Conservation (phyloP, 1,140 invertebrate genomes). For the Drosophila lowei region DNA sequence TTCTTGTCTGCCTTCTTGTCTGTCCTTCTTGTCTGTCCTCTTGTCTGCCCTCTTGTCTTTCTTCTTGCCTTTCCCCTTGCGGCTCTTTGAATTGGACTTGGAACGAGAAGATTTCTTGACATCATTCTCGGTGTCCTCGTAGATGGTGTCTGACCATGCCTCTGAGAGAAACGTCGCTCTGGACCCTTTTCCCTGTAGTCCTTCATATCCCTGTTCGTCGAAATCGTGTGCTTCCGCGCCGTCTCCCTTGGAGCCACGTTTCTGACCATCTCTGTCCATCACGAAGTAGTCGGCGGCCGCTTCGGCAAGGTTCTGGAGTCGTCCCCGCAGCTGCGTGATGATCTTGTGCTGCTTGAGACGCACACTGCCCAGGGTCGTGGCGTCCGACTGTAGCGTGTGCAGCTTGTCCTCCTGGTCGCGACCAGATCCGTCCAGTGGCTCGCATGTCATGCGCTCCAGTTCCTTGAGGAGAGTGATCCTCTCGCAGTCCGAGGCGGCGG, state of each 20-base stretch:
- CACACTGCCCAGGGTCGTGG: conserved; percentile 33
- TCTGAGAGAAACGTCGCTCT: background rate
- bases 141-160: conserved; percentile 4
- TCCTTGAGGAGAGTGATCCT: conserved; percentile 41
- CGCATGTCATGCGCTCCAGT: conserved; percentile 38
- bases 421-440: conserved; percentile 28
- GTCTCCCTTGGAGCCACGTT: background rate
- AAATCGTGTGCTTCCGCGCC: background rate
- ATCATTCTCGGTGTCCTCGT: background rate
- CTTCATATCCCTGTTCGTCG: conserved; percentile 1
- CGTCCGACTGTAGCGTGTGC: conserved; percentile 36
- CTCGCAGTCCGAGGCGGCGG: conserved; percentile 34
- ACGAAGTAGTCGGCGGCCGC: conserved; percentile 6
- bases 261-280: conserved; percentile 5
- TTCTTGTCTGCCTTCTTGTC: too few relatives aligned
- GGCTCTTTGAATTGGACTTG: background rate
- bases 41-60: too few relatives aligned
- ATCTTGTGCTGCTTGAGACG: conserved; percentile 47
- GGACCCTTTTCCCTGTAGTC: background rate
- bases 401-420: conserved; percentile 1
- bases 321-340: conserved; percentile 33
- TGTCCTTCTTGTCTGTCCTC: too few relatives aligned
- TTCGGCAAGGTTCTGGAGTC: conserved; percentile 18
- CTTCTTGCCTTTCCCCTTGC: background rate
- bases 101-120: too few relatives aligned